Base-by-base conservation (phyloP, 1,140 invertebrate genomes). In the Pectinophora gossypiella region DNA sequence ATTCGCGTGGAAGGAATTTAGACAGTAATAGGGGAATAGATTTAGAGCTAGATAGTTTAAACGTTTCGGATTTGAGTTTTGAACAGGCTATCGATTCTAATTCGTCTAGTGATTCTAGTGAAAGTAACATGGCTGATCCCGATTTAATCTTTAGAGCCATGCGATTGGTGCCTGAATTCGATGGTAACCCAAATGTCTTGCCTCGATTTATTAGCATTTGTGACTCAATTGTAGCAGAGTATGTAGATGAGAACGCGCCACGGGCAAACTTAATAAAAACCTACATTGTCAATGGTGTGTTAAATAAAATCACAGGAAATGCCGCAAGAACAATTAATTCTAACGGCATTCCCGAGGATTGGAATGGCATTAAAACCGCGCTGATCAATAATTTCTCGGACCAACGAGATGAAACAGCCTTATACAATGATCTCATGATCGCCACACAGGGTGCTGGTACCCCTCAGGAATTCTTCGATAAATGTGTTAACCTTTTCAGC, bases 401-500 rank as follows among this genome's bases (percentile, higher is more conserved):
- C 15, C 45, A 47, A 27, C 12, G 45, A 47, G 45, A 47, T 19
- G 23, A 47, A 15, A 27, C 45, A 16, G 45, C 45, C 13, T 22
- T 47, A 9, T 47, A 47, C 10, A 47, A 20, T 9, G 45, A 47
- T 19, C 23, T 47, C 12, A 27, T 22, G 3, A 23, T 23, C 10
- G 21, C 27, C 0, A 27, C 45, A 47, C 45, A 47, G 16, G 45
- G 23, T 12, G 23, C 45, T n/a, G 45, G 27, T 12, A 7, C 45
- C 23, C 45, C 45, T 2, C 45, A 47, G 5, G n/a, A 27, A 13
- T 47, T 47, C 27, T 47, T 13, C 13, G 45, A 47, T 9, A n/a
- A 12, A 10, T 20, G 23, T 1, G 21, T 13, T 1, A 47, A 47
- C 27, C 23, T 47, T 5, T 32, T 47, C 15, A 16, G 45, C 18